phyloP scores from a whole-genome alignment of 2,888 invertebrate species.

The Cryptus armator region DNA sequence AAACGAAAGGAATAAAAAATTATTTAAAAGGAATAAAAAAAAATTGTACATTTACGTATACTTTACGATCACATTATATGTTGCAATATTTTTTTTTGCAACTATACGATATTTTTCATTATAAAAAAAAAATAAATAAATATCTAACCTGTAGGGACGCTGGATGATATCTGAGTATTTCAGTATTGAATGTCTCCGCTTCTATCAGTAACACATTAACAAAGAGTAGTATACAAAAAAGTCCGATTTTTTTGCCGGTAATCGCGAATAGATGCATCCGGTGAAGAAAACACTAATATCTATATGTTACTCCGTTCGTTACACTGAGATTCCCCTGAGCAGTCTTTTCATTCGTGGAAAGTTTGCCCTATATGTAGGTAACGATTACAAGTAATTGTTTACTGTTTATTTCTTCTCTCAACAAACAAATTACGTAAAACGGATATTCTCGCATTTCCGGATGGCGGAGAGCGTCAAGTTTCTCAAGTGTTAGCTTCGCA shows the following conservation, averaged over 20 bases:
- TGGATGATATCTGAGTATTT: conserved; percentile 69
- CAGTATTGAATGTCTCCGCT: conserved; percentile 57
- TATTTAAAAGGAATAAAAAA: too few relatives aligned
- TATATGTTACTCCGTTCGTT: conserved; percentile 1
- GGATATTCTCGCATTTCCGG: conserved; percentile 39
- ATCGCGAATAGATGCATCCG: conserved; percentile 31
- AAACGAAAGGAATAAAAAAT: too few relatives aligned
- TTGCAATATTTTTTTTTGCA: background rate
- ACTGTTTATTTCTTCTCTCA: conserved; percentile 19
- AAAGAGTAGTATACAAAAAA: conserved; percentile 18
- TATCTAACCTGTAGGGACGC: conserved; percentile 63
- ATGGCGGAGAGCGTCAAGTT: background rate
- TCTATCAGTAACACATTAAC: conserved; percentile 41
- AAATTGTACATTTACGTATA: too few relatives aligned
- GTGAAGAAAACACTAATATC: background rate
- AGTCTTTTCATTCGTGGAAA: conserved; percentile 8
- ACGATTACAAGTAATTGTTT: conserved; percentile 34
- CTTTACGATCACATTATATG: too few relatives aligned
- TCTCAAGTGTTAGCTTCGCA: background rate
- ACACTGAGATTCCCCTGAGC: conserved; percentile 10
- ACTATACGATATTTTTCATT: background rate
- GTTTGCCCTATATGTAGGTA: conserved; percentile 23
- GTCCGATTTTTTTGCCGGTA: conserved; percentile 37
- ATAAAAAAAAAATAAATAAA: background rate
- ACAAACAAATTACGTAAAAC: conserved; percentile 41